phyloP scores from a whole-genome alignment of 2,888 invertebrate genomes.

The Acutogordius australiensis region DNA sequence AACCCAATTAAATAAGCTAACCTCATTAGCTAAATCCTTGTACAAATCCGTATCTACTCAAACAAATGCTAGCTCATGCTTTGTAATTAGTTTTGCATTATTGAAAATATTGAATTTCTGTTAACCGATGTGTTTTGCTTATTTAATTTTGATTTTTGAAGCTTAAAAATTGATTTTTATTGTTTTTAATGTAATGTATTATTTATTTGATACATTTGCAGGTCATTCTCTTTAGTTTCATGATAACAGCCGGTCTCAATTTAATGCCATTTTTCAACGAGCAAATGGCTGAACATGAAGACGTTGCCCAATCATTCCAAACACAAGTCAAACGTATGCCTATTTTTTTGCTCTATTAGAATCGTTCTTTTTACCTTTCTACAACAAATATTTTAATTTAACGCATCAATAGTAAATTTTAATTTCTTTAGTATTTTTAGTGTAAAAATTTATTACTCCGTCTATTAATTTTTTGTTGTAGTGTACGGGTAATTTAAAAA shows the following conservation, averaged over 20 bases:
- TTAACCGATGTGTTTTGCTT: neutral
- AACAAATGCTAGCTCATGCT: neutral
- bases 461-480: too few relatives aligned
- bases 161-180: too few relatives aligned
- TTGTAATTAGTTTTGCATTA: neutral
- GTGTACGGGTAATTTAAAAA: too few relatives aligned
- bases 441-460: too few relatives aligned
- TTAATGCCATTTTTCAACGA: neutral
- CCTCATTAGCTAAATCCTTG: neutral
- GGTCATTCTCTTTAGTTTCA: conserved; percentile 5
- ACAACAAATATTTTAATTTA: too few relatives aligned
- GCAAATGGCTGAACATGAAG: neutral
- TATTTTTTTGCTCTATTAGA: too few relatives aligned
- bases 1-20: neutral
- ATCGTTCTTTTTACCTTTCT: too few relatives aligned
- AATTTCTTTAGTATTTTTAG: too few relatives aligned
- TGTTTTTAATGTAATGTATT: too few relatives aligned
- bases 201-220: neutral
- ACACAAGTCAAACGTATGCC: too few relatives aligned
- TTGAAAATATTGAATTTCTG: neutral
- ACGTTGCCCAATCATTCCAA: neutral
- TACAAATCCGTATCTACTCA: conserved; percentile 8
- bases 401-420: neutral
- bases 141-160: neutral
- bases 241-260: neutral